phyloP scores from a whole-genome alignment of 1,140 invertebrate genomes.

The Drosophila seguyi region DNA sequence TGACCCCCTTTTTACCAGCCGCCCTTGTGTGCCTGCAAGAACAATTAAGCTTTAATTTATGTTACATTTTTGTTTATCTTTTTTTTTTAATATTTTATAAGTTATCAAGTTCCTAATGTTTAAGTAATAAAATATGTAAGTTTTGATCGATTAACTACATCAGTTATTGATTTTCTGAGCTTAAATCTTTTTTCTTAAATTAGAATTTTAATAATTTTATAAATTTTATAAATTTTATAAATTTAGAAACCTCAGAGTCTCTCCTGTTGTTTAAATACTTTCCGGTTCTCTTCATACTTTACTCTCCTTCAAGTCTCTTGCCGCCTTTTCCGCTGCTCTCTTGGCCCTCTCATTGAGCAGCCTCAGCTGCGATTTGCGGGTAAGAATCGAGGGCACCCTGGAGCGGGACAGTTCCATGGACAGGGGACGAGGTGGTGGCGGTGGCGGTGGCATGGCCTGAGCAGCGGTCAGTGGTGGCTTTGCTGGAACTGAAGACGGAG shows the following conservation, averaged over 20 bases:
- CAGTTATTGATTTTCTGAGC: too few species aligned
- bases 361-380: conserved; percentile 6
- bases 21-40: conserved; percentile 1
- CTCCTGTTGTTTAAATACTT: too few species aligned
- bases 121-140: conserved; percentile 5
- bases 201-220: too few species aligned
- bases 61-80: conserved; percentile 6
- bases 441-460: background rate
- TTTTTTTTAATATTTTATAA: background rate
- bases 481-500: background rate
- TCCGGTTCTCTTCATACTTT: too few species aligned
- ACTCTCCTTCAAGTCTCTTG: too few species aligned
- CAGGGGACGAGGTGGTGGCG: background rate
- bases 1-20: background rate
- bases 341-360: background rate
- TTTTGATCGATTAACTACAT: background rate
- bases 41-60: conserved; percentile 32
- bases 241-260: too few species aligned
- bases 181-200: too few species aligned
- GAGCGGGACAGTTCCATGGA: background rate
- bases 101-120: background rate
- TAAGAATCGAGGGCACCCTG: conserved; percentile 18
- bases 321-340: background rate
- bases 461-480: background rate
- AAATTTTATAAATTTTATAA: too few species aligned